phyloP scores from a whole-genome alignment of 2,888 invertebrate species.

The Thecophora atra region DNA sequence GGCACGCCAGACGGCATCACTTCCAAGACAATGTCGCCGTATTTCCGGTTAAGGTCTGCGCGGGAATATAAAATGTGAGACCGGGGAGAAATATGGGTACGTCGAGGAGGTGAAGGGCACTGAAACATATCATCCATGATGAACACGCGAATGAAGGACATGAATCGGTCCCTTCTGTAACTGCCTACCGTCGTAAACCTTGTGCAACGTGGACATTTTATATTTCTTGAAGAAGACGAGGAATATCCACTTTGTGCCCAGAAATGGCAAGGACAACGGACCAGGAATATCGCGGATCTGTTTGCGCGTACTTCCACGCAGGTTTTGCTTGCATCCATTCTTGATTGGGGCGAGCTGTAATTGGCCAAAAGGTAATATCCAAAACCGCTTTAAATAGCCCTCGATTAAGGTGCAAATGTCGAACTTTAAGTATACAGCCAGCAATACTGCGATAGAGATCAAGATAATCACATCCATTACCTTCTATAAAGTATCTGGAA shows the following conservation, averaged over 20 bases:
- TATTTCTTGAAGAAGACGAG: constrained; percentile 70
- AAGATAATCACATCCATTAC: constrained; percentile 63
- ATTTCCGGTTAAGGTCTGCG: constrained; percentile 75
- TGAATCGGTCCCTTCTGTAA: not conserved
- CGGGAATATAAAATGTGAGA: not conserved
- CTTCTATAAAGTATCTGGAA: constrained; percentile 42
- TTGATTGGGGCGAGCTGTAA: constrained; percentile 39
- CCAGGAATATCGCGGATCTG: constrained; percentile 74
- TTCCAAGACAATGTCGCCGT: constrained; percentile 82
- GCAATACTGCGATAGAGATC: constrained; percentile 58
- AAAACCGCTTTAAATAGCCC: constrained; percentile 54
- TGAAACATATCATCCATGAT: not conserved
- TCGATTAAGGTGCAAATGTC: constrained; percentile 54
- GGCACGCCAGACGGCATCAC: constrained; percentile 78
- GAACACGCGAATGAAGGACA: not conserved
- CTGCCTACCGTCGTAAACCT: constrained; percentile 77
- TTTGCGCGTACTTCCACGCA: constrained; percentile 14
- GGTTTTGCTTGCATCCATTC: constrained; percentile 56
- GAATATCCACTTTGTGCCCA: constrained; percentile 86
- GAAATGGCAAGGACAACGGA: constrained; percentile 75
- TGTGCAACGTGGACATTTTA: constrained; percentile 78
- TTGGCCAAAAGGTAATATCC: constrained; percentile 45
- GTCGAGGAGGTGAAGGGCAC: too few relatives aligned
- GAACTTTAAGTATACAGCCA: constrained; percentile 60
- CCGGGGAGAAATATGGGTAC: too few relatives aligned